Conservation (phyloP, 2,113 vertebrate genomes). For the Chinchilla lanigera region DNA sequence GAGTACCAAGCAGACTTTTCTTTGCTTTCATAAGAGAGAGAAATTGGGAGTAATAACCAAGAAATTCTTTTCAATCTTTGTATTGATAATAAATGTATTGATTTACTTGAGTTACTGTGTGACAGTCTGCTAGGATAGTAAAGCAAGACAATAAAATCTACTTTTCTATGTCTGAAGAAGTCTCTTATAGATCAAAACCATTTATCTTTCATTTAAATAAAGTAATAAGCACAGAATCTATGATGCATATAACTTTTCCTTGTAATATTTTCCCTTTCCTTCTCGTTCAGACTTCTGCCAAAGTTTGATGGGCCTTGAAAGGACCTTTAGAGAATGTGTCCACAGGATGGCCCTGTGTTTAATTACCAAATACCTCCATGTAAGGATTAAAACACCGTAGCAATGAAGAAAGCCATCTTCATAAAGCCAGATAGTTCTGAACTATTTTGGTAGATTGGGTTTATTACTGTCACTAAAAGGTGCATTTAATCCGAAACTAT, state of each 20-base stretch:
- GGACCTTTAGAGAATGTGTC: not conserved
- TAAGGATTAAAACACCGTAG: not conserved
- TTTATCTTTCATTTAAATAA: not conserved
- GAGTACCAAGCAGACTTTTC: not conserved
- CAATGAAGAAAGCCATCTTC: not conserved
- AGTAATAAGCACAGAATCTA: not conserved
- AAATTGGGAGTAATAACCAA: not conserved
- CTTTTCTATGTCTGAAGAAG: not conserved
- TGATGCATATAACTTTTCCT: not conserved
- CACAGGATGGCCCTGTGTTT: not conserved
- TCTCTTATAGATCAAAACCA: not conserved
- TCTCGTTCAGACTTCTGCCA: not conserved
- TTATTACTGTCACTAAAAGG: constrained; percentile 18
- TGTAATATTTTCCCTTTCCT: not conserved
- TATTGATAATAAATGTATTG: constrained; percentile 48
- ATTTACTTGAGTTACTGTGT: not conserved
- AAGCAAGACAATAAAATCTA: not conserved
- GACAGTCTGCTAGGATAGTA: constrained; percentile 33
- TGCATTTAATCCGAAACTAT: not conserved
- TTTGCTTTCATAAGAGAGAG: constrained; percentile 9
- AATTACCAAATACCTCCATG: not conserved
- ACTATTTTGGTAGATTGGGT: not conserved
- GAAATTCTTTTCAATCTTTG: constrained; percentile 17
- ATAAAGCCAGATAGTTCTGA: constrained; percentile 18
- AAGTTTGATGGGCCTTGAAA: not conserved